These are phyloP conservation scores for Cosmia pyralina DNA, from an alignment of 2,888 invertebrate genomes.

Conservation along the genomic window DNA sequence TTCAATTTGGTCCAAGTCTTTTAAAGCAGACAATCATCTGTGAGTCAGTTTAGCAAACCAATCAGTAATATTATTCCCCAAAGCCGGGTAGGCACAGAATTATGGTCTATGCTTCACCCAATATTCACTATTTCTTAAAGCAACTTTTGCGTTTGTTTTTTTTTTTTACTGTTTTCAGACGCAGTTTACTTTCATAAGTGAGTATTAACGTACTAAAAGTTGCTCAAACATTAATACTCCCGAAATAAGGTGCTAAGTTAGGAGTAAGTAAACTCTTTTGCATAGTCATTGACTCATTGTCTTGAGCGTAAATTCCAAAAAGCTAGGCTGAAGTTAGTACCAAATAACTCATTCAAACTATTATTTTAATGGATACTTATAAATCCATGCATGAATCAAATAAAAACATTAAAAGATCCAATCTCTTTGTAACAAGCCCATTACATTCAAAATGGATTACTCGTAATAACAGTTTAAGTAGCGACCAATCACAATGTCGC, in stretches of 20 bases:
- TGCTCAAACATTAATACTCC: constrained; percentile 1
- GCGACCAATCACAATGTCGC: constrained; percentile 30
- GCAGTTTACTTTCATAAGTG: constrained; percentile 16
- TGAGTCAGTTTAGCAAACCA: background rate
- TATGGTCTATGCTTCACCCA: background rate
- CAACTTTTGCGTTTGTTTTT: background rate
- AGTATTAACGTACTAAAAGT: background rate
- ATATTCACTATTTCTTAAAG: background rate
- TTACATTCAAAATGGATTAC: constrained; percentile 42
- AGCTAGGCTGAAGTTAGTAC: background rate
- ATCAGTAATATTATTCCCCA: background rate
- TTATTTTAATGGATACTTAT: constrained; percentile 33
- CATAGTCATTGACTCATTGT: constrained; percentile 18
- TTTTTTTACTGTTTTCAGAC: constrained; percentile 1
- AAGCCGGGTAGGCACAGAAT: no score
- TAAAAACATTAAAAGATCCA: constrained; percentile 30
- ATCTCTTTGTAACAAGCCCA: constrained; percentile 31
- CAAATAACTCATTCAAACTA: constrained; percentile 32
- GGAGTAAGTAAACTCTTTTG: constrained; percentile 8
- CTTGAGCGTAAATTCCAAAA: constrained; percentile 6
- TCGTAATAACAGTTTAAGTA: constrained; percentile 26
- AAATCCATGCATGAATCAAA: constrained; percentile 34
- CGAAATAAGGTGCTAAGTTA: constrained; percentile 13
- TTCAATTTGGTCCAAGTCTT: constrained; percentile 9
- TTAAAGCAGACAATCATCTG: background rate